Evolutionary conservation across 2,797 vertebrate species (phyloP), one percentile per base, ranked within the genome.

Genomic region (Onychomys torridus): DNA sequence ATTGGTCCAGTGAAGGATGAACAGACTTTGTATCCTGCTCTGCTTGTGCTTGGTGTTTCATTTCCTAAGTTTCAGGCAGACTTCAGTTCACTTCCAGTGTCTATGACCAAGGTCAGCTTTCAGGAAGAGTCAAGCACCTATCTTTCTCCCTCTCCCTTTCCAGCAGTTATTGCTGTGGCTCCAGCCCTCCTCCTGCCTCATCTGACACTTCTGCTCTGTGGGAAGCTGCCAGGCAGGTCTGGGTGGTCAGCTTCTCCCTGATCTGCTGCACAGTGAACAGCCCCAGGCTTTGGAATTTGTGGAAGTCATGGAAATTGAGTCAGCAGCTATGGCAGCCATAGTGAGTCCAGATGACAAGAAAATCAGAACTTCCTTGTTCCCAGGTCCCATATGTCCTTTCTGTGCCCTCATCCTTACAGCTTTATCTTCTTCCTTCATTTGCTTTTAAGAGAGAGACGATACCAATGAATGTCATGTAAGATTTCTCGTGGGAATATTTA

Each of bases 11-110:
- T n/a, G 61, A 90, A 92, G 49, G 34, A 59, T 5, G 37, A 29
- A 32, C 2, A 13, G 63, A 27, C 0, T 29, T 94, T 92, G 81
- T n/a, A 61, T 43, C 89, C 27, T 37, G 6, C 77, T 92, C 23
- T 82, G 32, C 86, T 84, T 57, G 43, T 82, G 32, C 86, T 84
- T 57, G 43, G 9, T 63, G 23, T 83, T 93, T 67, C 75, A 59
- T 88, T 73, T 92, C n/a, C 46, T 46, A 27, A 77, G 12, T 61
- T 27, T 91, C 55, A 40, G 69, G 19, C 0, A 65, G 46, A 34
- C 13, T 93, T 86, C 63, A 92, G 46, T 85, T 89, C 59, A 29
- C 16, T 82, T 57, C 27, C 52, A 57, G 43, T 55, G 37, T 77
- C 69, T 75, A 37, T 25, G 21, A 1, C 19, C 21, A 34, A 52